Evolutionary conservation across 2,888 invertebrate species (phyloP), one percentile per base, ranked within the genome.

Genomic region (Mesochorus sp.): DNA sequence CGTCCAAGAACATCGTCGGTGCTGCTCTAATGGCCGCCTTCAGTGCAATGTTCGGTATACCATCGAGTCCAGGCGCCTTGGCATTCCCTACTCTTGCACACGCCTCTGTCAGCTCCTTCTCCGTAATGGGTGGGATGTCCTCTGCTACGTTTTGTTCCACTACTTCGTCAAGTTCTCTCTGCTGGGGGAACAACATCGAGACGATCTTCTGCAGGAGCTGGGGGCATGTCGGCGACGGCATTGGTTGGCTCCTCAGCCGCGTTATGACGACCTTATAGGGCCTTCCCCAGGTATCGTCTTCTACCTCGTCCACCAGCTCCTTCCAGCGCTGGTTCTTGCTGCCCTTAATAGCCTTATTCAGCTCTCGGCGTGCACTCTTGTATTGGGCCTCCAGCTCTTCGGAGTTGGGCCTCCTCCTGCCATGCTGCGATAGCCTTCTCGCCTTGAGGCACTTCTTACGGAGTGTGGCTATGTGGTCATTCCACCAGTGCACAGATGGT

Each of bases 61-160:
- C 75, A 26, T 83, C 83, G 55, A 79, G 8, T 0, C 81, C 81
- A 5, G 83, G 80, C 0, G 83, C 81, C 24, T 84, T 84, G 8
- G 19, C 49, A 12, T 73, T 76, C 6, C 79, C 80, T 3, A 71
- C 39, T 5, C 51, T 21, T 4, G 1, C 24, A 14, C 49, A 49
- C 8, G 49, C 21, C 24, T 24, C 34, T 10, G 70, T 21, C 28
- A 80, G 31, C 4, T 80, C 61, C 8, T 64, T 34, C 12, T 12
- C 10, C 0, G 51, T 62, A 8, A 70, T 28, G 2, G 53, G 26
- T 5, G 79, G 72, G 0, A 72, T 39, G 39, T 17, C 39, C 17
- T 14, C 34, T 3, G n/a, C 21, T 2, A 39, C 34, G 3, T 57
- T 5, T 2, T 53, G 6, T 2, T n/a, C 14, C 0, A 37, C 4